Conservation (phyloP, 2,797 vertebrate genomes). For the Hirundo rustica region DNA sequence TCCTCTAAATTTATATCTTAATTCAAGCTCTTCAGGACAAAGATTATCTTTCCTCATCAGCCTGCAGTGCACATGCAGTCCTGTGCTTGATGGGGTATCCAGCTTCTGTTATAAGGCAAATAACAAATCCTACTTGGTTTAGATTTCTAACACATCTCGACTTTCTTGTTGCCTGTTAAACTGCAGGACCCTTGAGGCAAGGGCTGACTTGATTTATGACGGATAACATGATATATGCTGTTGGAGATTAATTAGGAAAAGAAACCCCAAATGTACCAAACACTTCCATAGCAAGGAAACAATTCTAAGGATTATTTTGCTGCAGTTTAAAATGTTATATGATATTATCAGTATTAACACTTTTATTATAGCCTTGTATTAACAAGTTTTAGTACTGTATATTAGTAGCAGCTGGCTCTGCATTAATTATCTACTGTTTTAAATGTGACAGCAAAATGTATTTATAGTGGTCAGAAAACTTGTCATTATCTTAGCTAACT, state of each 20-base stretch:
- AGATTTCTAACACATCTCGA: background rate
- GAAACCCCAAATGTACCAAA: background rate
- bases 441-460: constrained; percentile 47
- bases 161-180: constrained; percentile 4
- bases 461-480: constrained; percentile 57
- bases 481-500: constrained; percentile 40
- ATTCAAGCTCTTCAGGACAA: background rate
- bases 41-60: background rate
- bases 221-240: background rate
- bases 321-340: background rate
- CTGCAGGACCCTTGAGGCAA: background rate
- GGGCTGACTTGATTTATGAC: constrained; percentile 14
- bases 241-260: constrained; percentile 14
- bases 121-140: background rate
- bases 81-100: background rate
- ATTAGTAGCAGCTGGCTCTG: constrained; percentile 58
- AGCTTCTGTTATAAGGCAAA: background rate
- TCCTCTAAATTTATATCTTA: background rate
- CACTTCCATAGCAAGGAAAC: background rate
- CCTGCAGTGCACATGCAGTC: background rate
- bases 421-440: constrained; percentile 60
- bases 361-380: constrained; percentile 54
- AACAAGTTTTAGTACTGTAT: constrained; percentile 32
- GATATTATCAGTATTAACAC: constrained; percentile 43
- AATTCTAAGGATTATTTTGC: constrained; percentile 4